Conservation (phyloP, 2,113 vertebrate species). For the Eira barbara region DNA sequence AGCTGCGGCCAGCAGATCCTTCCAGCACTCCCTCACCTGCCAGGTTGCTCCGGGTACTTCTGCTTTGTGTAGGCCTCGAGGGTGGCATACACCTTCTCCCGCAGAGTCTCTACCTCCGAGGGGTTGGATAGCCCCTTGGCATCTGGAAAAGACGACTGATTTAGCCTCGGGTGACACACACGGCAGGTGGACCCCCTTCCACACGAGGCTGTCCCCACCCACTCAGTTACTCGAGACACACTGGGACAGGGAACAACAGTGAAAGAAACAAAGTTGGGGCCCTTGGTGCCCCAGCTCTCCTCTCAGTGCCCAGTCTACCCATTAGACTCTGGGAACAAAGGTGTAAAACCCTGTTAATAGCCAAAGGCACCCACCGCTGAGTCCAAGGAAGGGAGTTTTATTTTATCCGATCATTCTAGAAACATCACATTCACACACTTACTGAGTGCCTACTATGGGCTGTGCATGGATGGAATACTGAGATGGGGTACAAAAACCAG, state of each 20-base stretch:
- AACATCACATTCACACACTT: not conserved
- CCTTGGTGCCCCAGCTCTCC: not conserved
- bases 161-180: not conserved
- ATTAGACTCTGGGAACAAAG: not conserved
- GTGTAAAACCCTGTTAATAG: not conserved
- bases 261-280: not conserved
- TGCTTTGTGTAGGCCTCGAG: constrained; percentile 98
- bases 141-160: constrained; percentile 81
- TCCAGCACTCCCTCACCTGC: constrained; percentile 85
- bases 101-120: constrained; percentile 90
- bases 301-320: not conserved
- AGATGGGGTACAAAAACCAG: not conserved
- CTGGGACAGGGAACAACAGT: no score
- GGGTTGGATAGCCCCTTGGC: constrained; percentile 96
- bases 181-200: accelerated
- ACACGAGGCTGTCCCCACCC: not conserved
- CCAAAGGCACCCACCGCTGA: not conserved
- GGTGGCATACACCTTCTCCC: constrained; percentile 96
- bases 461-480: not conserved
- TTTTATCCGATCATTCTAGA: not conserved
- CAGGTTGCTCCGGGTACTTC: constrained; percentile 96
- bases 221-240: not conserved
- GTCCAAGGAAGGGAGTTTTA: not conserved
- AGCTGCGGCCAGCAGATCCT: accelerated
- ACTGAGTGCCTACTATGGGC: not conserved